Percentiles rank a stretch among this genome's conserved stretches.
Conservation (phyloP, 2,113 vertebrate species). For the Hylia prasina region DNA sequence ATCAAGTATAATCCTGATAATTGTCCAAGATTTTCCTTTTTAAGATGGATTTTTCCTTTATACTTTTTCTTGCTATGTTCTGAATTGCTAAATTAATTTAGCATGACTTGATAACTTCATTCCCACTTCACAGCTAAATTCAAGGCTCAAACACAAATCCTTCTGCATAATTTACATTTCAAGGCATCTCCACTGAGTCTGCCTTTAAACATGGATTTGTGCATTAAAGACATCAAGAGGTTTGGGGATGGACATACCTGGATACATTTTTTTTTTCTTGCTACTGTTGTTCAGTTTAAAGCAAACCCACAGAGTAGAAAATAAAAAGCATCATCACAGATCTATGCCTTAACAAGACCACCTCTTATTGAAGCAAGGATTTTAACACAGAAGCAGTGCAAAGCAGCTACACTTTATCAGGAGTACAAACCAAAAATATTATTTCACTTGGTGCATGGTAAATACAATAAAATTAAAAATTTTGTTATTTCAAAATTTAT, state of each 20-base stretch:
- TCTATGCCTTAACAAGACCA: neutral
- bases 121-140: neutral
- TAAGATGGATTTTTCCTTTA: neutral
- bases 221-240: neutral
- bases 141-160: neutral
- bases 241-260: neutral
- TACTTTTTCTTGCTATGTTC: neutral
- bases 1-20: constrained; percentile 51
- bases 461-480: neutral
- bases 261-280: neutral
- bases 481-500: neutral
- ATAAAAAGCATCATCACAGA: neutral
- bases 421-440: neutral
- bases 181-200: neutral
- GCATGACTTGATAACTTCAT: constrained; percentile 18
- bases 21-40: constrained; percentile 24
- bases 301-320: neutral
- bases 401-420: neutral
- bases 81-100: constrained; percentile 21
- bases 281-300: neutral
- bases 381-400: neutral
- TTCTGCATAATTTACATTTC: neutral
- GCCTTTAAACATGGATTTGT: neutral
- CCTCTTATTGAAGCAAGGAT: neutral
- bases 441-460: neutral